Conservation (phyloP, 2,888 invertebrate genomes). For the Dasysyrphus tricinctus region DNA sequence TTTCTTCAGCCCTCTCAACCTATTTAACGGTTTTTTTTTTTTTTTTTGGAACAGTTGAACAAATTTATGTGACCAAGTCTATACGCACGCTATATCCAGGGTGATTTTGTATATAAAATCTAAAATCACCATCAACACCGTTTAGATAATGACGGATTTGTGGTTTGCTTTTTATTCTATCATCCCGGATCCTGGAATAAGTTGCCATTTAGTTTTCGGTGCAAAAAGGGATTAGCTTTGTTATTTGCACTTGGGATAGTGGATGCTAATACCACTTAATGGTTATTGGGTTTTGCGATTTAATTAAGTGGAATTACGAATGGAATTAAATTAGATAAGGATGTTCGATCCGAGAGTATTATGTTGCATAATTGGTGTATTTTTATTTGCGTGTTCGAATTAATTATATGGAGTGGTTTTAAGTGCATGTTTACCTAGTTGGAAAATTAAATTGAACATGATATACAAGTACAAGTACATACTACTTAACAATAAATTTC, state of each 20-base stretch:
- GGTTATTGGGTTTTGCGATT: conserved; percentile 30
- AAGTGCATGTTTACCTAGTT: neutral
- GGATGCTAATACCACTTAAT: conserved; percentile 31
- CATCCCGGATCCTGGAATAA: neutral
- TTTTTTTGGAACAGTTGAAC: conserved; percentile 31
- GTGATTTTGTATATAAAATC: conserved; percentile 52
- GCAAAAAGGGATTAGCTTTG: conserved; percentile 35
- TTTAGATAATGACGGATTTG: conserved; percentile 65
- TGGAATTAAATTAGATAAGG: conserved; percentile 12
- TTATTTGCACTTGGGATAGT: conserved; percentile 18
- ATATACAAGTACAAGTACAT: neutral
- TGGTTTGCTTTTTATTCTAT: conserved; percentile 51
- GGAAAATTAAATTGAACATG: neutral
- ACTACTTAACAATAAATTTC: no score
- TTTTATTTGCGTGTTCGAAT: neutral
- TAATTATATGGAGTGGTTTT: neutral
- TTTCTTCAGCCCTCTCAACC: neutral
- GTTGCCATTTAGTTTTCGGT: conserved; percentile 15
- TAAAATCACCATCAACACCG: conserved; percentile 52
- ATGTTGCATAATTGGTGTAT: conserved; percentile 1
- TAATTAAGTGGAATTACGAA: conserved; percentile 35
- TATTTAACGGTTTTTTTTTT: conserved; percentile 7
- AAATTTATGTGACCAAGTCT: conserved; percentile 52
- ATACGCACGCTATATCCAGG: conserved; percentile 5
- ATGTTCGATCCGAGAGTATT: conserved; percentile 16